Evolutionary conservation across 2,888 invertebrate species (phyloP).

Genomic region (Pammene aurita): DNA sequence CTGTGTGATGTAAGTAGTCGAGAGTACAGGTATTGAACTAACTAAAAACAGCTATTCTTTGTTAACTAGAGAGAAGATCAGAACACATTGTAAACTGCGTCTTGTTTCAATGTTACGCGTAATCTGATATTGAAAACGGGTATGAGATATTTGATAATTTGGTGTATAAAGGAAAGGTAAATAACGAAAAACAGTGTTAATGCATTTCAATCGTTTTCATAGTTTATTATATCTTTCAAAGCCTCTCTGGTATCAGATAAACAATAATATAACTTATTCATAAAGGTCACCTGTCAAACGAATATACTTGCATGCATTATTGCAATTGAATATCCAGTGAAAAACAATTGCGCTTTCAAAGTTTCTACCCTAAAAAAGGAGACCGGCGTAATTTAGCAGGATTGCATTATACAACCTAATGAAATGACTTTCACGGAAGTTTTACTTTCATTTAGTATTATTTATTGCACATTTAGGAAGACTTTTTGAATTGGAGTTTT

Average conservation of each 20-base stretch:
- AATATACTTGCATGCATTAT: neutral
- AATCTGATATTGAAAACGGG: too few relatives aligned
- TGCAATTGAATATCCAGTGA: constrained; percentile 11
- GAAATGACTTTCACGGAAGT: constrained; percentile 23
- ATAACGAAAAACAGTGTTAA: too few relatives aligned
- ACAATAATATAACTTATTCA: neutral
- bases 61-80: too few relatives aligned
- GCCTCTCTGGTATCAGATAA: neutral
- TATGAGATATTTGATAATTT: too few relatives aligned
- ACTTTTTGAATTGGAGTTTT: neutral
- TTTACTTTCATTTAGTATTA: constrained; percentile 8
- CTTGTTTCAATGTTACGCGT: too few relatives aligned
- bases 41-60: too few relatives aligned
- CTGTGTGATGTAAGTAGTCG: too few relatives aligned
- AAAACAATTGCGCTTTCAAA: constrained; percentile 11
- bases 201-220: neutral
- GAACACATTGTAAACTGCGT: too few relatives aligned
- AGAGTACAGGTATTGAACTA: too few relatives aligned
- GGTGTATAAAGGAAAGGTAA: too few relatives aligned
- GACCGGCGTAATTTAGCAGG: constrained; percentile 13
- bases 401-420: constrained; percentile 35
- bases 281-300: neutral
- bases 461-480: constrained; percentile 21
- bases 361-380: constrained; percentile 32
- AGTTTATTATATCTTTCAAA: neutral